Conservation (phyloP, 1,140 invertebrate species). For the Pseudomyrmex concolor region DNA sequence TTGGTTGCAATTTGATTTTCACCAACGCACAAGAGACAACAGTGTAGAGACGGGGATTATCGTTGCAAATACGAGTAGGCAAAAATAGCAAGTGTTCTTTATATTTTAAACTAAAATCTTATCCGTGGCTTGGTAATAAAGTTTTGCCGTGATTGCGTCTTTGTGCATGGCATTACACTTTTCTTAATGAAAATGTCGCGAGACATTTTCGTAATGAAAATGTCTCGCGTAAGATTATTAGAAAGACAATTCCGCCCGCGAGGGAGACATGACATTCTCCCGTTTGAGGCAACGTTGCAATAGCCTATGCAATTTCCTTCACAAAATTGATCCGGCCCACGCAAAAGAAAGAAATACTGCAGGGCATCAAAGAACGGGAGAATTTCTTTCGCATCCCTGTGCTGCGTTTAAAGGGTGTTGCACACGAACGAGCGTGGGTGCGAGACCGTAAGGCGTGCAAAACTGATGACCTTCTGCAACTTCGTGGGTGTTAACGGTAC, state of each 20-base stretch:
- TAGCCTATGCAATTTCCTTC: slow-evolving; percentile 54
- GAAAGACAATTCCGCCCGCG: slow-evolving; percentile 45
- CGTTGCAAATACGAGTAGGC: slow-evolving; percentile 32
- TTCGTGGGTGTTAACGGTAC: slow-evolving; percentile 53
- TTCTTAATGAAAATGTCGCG: slow-evolving; percentile 57
- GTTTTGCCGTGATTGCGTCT: slow-evolving; percentile 37
- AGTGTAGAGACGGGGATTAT: neutral
- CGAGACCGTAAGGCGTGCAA: slow-evolving; percentile 1
- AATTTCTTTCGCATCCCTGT: slow-evolving; percentile 30
- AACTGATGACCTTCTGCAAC: slow-evolving; percentile 47
- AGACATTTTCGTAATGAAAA: slow-evolving; percentile 52
- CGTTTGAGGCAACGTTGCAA: slow-evolving; percentile 55
- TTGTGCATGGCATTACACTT: slow-evolving; percentile 53
- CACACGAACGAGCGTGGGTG: slow-evolving; percentile 45
- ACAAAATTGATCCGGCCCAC: slow-evolving; percentile 50
- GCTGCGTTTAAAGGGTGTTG: slow-evolving; percentile 38
- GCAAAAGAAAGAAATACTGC: slow-evolving; percentile 42
- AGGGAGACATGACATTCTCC: slow-evolving; percentile 50
- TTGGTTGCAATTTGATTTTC: slow-evolving; percentile 1
- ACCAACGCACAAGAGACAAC: neutral
- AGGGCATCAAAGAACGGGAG: neutral
- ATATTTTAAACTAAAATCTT: slow-evolving; percentile 23
- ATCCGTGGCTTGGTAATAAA: slow-evolving; percentile 33
- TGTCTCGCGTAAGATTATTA: slow-evolving; percentile 57
- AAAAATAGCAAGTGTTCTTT: slow-evolving; percentile 34